Evolutionary conservation across 2,113 vertebrate species (phyloP), one percentile per base, ranked within the genome.

Genomic region (Phrynocephalus versicolor): DNA sequence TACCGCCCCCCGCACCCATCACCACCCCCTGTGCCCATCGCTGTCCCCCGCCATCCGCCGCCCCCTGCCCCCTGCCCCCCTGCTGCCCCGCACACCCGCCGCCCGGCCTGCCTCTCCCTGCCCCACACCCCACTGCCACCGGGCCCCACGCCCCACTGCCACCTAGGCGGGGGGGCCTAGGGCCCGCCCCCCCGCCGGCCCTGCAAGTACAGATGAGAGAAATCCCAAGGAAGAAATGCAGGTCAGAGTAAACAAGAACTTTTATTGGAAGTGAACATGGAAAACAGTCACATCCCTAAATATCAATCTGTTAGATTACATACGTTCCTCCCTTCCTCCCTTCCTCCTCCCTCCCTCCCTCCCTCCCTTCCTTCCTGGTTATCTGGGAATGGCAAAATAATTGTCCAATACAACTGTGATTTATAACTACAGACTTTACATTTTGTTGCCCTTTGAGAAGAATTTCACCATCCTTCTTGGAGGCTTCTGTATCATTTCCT

Each of bases 401-500:
- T 8, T 71, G 45, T 15, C n/a, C 70, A 37, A 37, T 82, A 65
- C 37, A 14, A 41, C 60, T 35, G 14, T 18, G 21, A 78, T 80
- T 75, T 45, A 83, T 70, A 51, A 51, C 74, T 70, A 18, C 57
- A 37, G 84, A 82, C 33, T 88, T 33, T 0, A 74, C 58, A 51
- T 51, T 30, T 64, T 71, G 57, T 75, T 78, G 6, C 0, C 87
- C 55, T 85, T 90, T n/a, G 14, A 82, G 86, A 79, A 27, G 86
- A 78, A 81, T 85, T 91, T 83, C 83, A 79, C 72, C 88, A 81
- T 88, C 85, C 82, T 89, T 90, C 85, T 87, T 80, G 93, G 90
- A 88, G 82, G 92, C 81, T 92, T 91, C 86, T 0, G 0, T 82
- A 77, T 93, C 84, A 79, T 82, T 93, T 94, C 88, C 87, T 91